Evolutionary conservation across 2,797 vertebrate species (phyloP), one percentile per base, ranked within the genome.

Genomic region (Acrossocheilus fasciatus): DNA sequence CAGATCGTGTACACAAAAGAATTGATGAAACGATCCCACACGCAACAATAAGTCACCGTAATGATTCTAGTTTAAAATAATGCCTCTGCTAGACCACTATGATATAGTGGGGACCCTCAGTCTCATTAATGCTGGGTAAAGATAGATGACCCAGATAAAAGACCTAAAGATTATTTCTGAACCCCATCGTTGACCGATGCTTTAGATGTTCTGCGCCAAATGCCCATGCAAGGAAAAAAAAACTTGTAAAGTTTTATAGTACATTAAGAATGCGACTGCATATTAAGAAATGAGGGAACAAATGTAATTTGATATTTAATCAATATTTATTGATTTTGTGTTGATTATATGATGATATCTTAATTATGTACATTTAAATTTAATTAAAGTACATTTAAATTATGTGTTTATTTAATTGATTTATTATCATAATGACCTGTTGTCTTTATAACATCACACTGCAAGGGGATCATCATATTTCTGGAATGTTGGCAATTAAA

Each of bases 31-130:
- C 84, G 90, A 89, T 93, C 91, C 87, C 69, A 82, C 75, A 90
- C 89, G 88, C 89, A 84, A 92, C 92, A 91, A 96, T 96, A 95
- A 94, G 93, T 96, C 94, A 95, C 92, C 82, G 89, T 96, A 96
- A 96, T 95, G 94, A 96, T 94, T 93, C 91, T 88, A 89, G 88
- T 94, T 94, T 95, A 95, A 95, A 96, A 95, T 93, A 95, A 94
- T 94, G 95, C 91, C 93, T 94, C 90, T 91, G 93, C 92, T 92
- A 89, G 93, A 92, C 92, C 90, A 74, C 92, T 87, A 91, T 96
- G 95, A 96, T 96, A 89, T 94, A 96, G 95, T 93, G 91, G 88
- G 91, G 91, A 90, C 90, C 92, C 93, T 93, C 90, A 90, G 91
- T 94, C 92, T 96, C 95, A 95, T 96, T 96, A 96, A 93, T 91